Evolutionary conservation across 2,797 vertebrate species (phyloP).

Genomic region (Echeneis naucrates): DNA sequence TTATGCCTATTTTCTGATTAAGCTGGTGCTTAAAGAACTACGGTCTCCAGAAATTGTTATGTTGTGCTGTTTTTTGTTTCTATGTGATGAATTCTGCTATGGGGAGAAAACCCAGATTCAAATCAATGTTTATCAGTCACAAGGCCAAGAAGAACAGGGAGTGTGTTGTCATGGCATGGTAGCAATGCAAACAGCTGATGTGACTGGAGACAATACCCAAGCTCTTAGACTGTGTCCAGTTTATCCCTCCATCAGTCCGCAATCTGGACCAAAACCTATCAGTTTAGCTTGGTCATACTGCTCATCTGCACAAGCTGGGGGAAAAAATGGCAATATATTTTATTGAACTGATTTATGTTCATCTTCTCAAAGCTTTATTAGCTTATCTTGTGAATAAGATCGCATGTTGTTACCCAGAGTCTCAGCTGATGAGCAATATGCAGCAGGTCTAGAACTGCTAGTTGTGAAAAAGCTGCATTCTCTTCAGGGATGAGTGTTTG

Average conservation of each 20-base stretch:
- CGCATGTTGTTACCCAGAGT: not conserved
- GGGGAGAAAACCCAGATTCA: conserved; percentile 21
- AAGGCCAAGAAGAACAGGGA: conserved; percentile 52
- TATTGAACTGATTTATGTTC: not conserved
- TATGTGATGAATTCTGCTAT: conserved; percentile 13
- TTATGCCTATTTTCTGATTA: conserved; percentile 41
- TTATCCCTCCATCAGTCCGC: not conserved
- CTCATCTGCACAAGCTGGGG: not conserved
- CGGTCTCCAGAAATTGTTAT: conserved; percentile 9
- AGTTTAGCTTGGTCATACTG: not conserved
- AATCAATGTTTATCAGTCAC: conserved; percentile 49
- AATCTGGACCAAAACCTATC: not conserved
- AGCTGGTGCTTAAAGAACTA: conserved; percentile 15
- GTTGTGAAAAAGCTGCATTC: not conserved
- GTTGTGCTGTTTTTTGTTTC: conserved; percentile 50
- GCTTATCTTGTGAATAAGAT: not conserved
- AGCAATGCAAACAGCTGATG: conserved; percentile 48
- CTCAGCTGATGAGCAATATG: not conserved
- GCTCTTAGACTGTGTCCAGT: conserved; percentile 8
- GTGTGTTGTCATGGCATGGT: conserved; percentile 33
- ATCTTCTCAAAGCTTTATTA: not conserved
- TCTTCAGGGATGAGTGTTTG: not conserved
- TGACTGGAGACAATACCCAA: conserved; percentile 18
- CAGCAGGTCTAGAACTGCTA: conserved; percentile 1
- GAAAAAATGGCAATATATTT: not conserved